Conservation (phyloP, 2,113 vertebrate species). For the Gopherus flavomarginatus region DNA sequence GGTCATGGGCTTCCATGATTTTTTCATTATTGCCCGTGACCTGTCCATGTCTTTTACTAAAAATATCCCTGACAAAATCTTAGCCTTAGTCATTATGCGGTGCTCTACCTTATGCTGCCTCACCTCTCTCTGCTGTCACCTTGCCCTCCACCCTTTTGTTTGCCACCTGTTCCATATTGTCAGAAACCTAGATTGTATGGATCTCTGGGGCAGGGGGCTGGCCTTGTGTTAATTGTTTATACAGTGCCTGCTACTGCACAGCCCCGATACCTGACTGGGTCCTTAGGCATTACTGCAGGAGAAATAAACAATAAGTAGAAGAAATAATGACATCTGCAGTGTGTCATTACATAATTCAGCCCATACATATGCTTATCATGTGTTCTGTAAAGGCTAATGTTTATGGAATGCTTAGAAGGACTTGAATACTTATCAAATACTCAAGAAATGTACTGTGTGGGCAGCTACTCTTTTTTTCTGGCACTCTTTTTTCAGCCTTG, state of each 20-base stretch:
- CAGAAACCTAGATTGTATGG: not conserved
- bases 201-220: not conserved
- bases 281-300: not conserved
- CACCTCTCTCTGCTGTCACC: not conserved
- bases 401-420: constrained; percentile 2
- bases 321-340: not conserved
- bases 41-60: no score
- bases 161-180: not conserved
- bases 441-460: not conserved
- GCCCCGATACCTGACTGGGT: not conserved
- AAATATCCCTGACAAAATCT: no score
- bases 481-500: not conserved
- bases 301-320: not conserved
- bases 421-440: not conserved
- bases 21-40: no score
- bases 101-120: not conserved
- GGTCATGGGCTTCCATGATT: no score
- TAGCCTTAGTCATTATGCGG: not conserved
- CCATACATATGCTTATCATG: not conserved
- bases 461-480: not conserved
- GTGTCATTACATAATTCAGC: not conserved
- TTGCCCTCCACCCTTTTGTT: not conserved
- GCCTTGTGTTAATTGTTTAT: not conserved
- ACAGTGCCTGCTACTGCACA: accelerated
- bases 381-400: not conserved